Evolutionary conservation across 2,113 vertebrate species (phyloP).

Genomic region (Chaetodon auriga): DNA sequence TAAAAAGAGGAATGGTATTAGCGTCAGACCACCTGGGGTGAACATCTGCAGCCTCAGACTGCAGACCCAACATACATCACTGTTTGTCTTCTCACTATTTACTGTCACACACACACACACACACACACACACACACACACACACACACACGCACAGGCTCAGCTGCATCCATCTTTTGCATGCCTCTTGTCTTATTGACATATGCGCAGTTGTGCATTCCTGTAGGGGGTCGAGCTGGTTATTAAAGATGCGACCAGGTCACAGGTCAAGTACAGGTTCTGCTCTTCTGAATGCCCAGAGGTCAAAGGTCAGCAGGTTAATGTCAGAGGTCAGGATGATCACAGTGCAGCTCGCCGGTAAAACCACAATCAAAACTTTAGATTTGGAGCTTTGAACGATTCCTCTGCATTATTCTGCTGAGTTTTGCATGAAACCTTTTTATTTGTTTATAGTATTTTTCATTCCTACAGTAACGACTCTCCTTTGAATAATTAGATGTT

Average conservation of each 20-base stretch:
- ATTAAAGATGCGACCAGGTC: slow-evolving; percentile 50
- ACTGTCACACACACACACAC: slow-evolving; percentile 47
- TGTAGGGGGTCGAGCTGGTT: slow-evolving; percentile 21
- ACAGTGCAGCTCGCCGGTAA: slow-evolving; percentile 4
- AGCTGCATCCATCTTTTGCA: slow-evolving; percentile 48
- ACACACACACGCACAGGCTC: background rate
- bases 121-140: slow-evolving; percentile 1
- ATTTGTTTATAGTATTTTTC: slow-evolving; percentile 64
- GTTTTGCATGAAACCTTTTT: slow-evolving; percentile 47
- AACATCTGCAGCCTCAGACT: slow-evolving; percentile 76
- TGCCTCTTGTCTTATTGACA: slow-evolving; percentile 52
- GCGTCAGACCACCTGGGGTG: slow-evolving; percentile 74
- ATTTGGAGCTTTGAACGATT: background rate
- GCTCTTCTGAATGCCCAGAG: slow-evolving; percentile 36
- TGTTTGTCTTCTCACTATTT: slow-evolving; percentile 49
- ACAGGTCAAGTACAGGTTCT: slow-evolving; percentile 64
- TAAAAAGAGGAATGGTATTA: slow-evolving; percentile 70
- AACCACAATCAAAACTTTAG: slow-evolving; percentile 6
- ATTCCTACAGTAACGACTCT: slow-evolving; percentile 63
- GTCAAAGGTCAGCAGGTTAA: slow-evolving; percentile 62
- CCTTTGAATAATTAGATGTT: slow-evolving; percentile 78
- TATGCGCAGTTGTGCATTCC: slow-evolving; percentile 16
- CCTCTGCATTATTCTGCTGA: slow-evolving; percentile 25
- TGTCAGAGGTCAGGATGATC: slow-evolving; percentile 20
- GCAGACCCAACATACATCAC: slow-evolving; percentile 65